phyloP scores from a whole-genome alignment of 1,140 invertebrate genomes.

The Helicoverpa zea region DNA sequence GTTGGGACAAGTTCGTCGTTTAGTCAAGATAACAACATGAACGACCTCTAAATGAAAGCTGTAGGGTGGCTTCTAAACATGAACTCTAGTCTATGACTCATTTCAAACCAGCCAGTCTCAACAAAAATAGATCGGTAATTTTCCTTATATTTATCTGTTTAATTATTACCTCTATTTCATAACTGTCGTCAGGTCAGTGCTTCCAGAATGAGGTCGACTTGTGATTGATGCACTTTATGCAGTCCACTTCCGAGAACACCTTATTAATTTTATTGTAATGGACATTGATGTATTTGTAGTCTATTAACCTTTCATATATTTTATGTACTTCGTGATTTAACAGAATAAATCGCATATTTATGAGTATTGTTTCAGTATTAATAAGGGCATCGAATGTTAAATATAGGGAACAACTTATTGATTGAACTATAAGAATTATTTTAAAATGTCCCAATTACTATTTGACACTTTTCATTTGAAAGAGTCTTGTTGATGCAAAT shows the following conservation, averaged over 20 bases:
- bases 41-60: constrained; percentile 55
- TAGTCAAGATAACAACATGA: constrained; percentile 40
- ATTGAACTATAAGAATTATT: too few relatives aligned
- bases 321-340: not conserved
- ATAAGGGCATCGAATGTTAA: too few relatives aligned
- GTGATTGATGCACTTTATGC: constrained; percentile 35
- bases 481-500: too few relatives aligned
- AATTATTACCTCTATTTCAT: constrained; percentile 36
- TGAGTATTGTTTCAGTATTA: too few relatives aligned
- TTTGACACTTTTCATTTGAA: too few relatives aligned
- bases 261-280: constrained; percentile 16
- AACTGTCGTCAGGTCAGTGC: constrained; percentile 42
- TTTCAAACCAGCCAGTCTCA: constrained; percentile 22
- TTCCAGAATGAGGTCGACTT: constrained; percentile 19
- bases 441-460: too few relatives aligned
- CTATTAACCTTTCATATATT: constrained; percentile 21
- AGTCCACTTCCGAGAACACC: constrained; percentile 21
- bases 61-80: constrained; percentile 18
- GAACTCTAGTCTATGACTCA: constrained; percentile 42
- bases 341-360: not conserved
- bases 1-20: constrained; percentile 32
- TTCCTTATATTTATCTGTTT: constrained; percentile 46
- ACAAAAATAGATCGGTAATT: constrained; percentile 39
- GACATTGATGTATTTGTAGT: constrained; percentile 1
- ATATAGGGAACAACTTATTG: too few relatives aligned